Percentiles rank a stretch among this genome's conserved stretches.
Evolutionary conservation across 2,888 invertebrate species (phyloP).

Genomic region (Lysandra coridon): DNA sequence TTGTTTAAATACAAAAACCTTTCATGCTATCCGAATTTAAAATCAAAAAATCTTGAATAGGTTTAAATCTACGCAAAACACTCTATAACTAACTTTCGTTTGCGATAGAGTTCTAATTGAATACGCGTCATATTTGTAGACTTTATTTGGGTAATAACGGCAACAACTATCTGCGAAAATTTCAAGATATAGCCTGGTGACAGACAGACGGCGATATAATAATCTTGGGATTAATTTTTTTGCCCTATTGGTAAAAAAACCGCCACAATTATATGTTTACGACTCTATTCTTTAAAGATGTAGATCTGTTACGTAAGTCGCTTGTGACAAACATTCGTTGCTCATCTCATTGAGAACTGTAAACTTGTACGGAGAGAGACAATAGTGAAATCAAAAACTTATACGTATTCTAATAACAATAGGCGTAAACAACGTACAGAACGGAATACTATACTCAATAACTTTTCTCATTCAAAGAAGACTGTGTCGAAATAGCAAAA

Average conservation of each 20-base stretch:
- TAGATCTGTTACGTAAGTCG: neutral
- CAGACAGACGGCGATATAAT: neutral
- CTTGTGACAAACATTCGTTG: neutral
- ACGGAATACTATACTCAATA: slow-evolving; percentile 34
- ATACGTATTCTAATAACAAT: slow-evolving; percentile 36
- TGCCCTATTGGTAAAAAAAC: neutral
- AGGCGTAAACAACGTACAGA: slow-evolving; percentile 41
- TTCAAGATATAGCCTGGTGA: neutral
- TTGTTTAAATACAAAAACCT: neutral
- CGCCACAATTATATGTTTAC: neutral
- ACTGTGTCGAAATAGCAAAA: slow-evolving; percentile 58
- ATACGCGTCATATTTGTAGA: neutral
- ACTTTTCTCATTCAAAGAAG: slow-evolving; percentile 46
- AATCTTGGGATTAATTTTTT: neutral
- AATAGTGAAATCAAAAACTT: slow-evolving; percentile 22
- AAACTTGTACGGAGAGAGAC: neutral
- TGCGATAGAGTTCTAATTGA: no score
- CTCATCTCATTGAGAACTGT: slow-evolving; percentile 11
- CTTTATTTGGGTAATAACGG: neutral
- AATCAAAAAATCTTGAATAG: neutral
- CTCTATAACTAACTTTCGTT: neutral
- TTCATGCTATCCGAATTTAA: neutral
- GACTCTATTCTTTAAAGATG: neutral
- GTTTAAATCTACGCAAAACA: neutral
- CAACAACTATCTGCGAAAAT: neutral